Evolutionary conservation across 2,888 invertebrate genomes (phyloP).

Genomic region (Cephus runcator): DNA sequence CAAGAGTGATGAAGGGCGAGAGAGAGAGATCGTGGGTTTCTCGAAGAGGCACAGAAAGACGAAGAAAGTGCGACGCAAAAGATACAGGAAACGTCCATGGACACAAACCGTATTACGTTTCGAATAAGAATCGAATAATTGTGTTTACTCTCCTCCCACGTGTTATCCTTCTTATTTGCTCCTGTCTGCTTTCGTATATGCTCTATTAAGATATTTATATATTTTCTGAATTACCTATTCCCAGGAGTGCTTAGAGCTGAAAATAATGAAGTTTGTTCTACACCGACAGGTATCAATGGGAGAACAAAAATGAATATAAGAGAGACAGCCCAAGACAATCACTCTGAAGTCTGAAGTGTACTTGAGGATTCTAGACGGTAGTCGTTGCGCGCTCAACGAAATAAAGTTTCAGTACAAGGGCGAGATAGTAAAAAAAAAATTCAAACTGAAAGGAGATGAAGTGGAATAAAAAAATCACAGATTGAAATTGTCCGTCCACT

Average conservation of each 20-base stretch:
- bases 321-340: background rate
- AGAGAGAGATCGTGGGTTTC: background rate
- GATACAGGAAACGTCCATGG: background rate
- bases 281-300: background rate
- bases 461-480: background rate
- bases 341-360: background rate
- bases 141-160: background rate
- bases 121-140: background rate
- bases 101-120: background rate
- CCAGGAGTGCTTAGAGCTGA: background rate
- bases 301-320: background rate
- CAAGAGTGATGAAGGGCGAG: background rate
- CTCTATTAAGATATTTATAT: background rate
- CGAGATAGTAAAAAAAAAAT: background rate
- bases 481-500: background rate
- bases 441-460: background rate
- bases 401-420: background rate
- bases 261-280: background rate
- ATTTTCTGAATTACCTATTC: background rate
- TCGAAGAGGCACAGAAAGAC: constrained; percentile 11
- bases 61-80: background rate
- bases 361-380: background rate
- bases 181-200: background rate
- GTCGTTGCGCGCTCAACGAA: background rate
- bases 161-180: background rate